Percentiles rank a stretch among this genome's conserved stretches.
Conservation (phyloP, 2,113 vertebrate species). For the Pogonocichla stellata region DNA sequence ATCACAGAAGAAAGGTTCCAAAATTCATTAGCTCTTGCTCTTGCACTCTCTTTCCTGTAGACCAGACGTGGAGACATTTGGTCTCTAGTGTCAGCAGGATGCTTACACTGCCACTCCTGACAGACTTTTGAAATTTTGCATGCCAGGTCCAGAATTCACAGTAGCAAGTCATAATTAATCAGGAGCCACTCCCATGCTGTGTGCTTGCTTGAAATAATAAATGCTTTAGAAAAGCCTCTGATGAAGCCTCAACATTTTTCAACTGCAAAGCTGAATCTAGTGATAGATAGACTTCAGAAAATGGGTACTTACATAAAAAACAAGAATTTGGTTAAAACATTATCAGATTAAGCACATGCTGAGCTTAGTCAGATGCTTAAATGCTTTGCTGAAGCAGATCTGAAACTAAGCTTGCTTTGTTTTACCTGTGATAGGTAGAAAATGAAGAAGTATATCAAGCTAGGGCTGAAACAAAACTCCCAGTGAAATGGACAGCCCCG, state of each 20-base stretch:
- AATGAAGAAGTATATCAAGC: conserved; percentile 85
- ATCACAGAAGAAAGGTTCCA: not conserved
- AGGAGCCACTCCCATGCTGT: not conserved
- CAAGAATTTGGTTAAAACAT: not conserved
- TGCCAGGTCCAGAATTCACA: conserved; percentile 23
- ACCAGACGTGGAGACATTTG: not conserved
- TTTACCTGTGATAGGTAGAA: conserved; percentile 73
- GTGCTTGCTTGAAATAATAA: conserved; percentile 35
- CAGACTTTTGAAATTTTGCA: not conserved
- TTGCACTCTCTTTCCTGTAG: conserved; percentile 12
- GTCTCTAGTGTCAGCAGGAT: not conserved
- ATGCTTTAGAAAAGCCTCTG: not conserved
- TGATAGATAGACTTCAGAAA: not conserved
- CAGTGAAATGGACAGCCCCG: conserved; percentile 95
- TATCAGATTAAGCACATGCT: not conserved
- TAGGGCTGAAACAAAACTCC: conserved; percentile 86
- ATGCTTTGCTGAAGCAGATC: not conserved
- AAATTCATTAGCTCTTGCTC: conserved; percentile 25
- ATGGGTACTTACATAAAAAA: not conserved
- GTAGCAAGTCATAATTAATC: conserved; percentile 29
- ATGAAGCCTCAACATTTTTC: not conserved
- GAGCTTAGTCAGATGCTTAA: not conserved
- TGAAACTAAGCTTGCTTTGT: not conserved
- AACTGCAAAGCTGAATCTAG: not conserved
- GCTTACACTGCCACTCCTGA: not conserved